Conservation (phyloP, 53 echinoderm and acorn worm species). For the Echinometra lucunter region DNA sequence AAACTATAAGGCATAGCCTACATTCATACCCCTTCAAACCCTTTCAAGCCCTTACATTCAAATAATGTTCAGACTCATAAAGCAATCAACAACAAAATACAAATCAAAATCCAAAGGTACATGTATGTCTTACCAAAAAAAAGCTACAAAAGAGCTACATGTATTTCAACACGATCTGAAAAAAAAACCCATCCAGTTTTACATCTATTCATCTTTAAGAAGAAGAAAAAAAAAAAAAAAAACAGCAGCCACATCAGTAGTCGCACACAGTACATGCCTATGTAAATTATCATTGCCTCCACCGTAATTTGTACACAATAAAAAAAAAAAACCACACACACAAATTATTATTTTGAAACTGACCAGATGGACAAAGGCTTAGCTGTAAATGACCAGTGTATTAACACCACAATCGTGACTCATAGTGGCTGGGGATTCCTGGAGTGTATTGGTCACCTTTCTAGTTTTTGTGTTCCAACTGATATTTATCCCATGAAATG, state of each 20-base stretch:
- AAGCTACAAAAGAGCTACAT: too few relatives aligned
- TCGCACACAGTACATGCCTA: neutral
- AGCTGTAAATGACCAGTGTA: slow-evolving; percentile 38
- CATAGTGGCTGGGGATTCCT: slow-evolving; percentile 8
- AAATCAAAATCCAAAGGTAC: too few relatives aligned
- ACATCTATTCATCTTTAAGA: too few relatives aligned
- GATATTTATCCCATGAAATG: neutral
- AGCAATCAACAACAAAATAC: too few relatives aligned
- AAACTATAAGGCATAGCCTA: too few relatives aligned
- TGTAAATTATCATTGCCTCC: neutral
- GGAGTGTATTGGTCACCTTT: neutral
- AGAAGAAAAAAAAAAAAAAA: too few relatives aligned
- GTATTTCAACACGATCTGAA: too few relatives aligned
- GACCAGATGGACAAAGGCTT: slow-evolving; percentile 18
- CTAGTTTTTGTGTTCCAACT: neutral
- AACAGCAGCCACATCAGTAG: neutral
- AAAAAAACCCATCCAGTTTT: too few relatives aligned
- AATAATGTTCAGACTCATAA: too few relatives aligned
- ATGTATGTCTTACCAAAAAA: too few relatives aligned
- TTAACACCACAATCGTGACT: slow-evolving; percentile 36
- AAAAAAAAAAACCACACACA: neutral
- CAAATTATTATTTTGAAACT: neutral
- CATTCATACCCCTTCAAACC: too few relatives aligned
- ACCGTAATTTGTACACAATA: neutral
- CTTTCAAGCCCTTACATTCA: too few relatives aligned